These are phyloP conservation scores for Drosophila sordidula DNA, from an alignment of 2,888 invertebrate genomes.

Conservation along the genomic window DNA sequence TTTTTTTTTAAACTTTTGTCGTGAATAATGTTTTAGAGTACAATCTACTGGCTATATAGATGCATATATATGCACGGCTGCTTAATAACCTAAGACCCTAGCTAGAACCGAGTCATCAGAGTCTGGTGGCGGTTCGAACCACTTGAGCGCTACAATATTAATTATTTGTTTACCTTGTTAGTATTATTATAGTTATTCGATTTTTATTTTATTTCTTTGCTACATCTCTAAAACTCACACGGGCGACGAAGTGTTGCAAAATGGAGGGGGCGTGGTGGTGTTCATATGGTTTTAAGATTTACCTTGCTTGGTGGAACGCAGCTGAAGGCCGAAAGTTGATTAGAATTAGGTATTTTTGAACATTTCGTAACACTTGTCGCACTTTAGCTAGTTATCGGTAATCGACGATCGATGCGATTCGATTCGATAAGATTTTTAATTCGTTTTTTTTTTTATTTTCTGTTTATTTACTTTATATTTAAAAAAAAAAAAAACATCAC, in stretches of 20 bases:
- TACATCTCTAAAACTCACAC: conserved; percentile 34
- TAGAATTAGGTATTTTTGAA: conserved; percentile 17
- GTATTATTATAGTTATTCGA: conserved; percentile 1
- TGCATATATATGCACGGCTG: conserved; percentile 54
- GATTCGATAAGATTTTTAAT: conserved; percentile 16
- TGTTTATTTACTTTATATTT: conserved; percentile 61
- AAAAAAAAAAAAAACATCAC: conserved; percentile 82
- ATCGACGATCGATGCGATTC: conserved; percentile 8
- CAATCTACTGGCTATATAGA: conserved; percentile 78
- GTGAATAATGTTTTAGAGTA: conserved; percentile 68
- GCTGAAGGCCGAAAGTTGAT: conserved; percentile 64
- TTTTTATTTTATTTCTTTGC: conserved; percentile 23
- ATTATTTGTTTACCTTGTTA: conserved; percentile 19
- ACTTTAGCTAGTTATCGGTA: conserved; percentile 61
- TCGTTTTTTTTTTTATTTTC: conserved; percentile 33
- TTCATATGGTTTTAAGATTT: conserved; percentile 52
- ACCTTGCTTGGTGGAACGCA: conserved; percentile 69
- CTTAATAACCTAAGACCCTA: conserved; percentile 63
- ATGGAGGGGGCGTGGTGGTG: conserved; percentile 12
- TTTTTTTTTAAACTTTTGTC: conserved; percentile 21
- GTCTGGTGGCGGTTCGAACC: conserved; percentile 44
- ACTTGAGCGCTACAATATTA: conserved; percentile 52
- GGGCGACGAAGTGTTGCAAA: conserved; percentile 56
- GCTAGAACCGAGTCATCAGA: conserved; percentile 65
- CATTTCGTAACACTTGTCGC: conserved; percentile 72